These are phyloP conservation scores for Notothenia coriiceps DNA, from an alignment of 2,113 vertebrate genomes.

Conservation along the genomic window DNA sequence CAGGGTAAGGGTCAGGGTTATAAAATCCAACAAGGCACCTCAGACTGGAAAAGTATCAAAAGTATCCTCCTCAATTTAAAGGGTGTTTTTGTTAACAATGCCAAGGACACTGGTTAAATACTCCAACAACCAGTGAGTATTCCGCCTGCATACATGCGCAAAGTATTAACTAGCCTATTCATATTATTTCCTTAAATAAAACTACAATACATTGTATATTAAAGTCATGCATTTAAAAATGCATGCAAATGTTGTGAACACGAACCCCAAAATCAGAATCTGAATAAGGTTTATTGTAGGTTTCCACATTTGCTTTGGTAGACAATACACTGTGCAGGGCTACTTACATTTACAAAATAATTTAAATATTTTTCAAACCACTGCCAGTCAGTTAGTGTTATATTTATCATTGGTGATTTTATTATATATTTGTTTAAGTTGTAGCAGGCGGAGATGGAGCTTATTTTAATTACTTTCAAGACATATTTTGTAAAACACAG, in stretches of 20 bases:
- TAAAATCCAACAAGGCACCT: conserved; percentile 52
- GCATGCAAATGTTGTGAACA: too few species aligned
- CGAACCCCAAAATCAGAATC: too few species aligned
- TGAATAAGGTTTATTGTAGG: too few species aligned
- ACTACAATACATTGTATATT: background rate
- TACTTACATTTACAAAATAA: background rate
- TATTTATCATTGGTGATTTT: background rate
- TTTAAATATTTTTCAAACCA: background rate
- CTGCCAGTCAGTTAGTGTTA: background rate
- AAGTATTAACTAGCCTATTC: too few species aligned
- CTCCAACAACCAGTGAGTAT: too few species aligned
- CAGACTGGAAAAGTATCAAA: conserved; percentile 5
- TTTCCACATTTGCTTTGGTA: too few species aligned
- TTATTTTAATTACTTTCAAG: too few species aligned
- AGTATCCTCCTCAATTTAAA: conserved; percentile 8
- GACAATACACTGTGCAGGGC: too few species aligned
- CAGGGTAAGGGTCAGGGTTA: conserved; percentile 77
- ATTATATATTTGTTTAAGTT: too few species aligned
- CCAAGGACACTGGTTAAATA: conserved; percentile 37
- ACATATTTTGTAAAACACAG: background rate
- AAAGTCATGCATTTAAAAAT: too few species aligned
- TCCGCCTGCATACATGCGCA: background rate
- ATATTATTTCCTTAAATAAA: background rate
- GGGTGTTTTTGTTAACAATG: conserved; percentile 12
- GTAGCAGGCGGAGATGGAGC: too few species aligned